phyloP scores from a whole-genome alignment of 2,113 vertebrate species.

The Prochilodus magdalenae region DNA sequence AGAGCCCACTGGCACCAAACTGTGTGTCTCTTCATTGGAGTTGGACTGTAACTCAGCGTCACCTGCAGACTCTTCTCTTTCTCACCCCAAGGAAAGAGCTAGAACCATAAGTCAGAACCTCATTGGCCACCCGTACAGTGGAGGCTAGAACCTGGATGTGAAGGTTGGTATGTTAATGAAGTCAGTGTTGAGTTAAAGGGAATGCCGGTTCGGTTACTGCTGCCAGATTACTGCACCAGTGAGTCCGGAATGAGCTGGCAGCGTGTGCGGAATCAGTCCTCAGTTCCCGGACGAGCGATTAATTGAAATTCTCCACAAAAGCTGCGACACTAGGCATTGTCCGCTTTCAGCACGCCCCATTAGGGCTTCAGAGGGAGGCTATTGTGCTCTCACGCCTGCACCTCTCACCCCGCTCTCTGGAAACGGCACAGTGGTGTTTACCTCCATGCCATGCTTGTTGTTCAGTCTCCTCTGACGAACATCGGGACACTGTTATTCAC shows the following conservation, averaged over 20 bases:
- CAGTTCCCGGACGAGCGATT: background rate
- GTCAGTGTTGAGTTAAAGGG: background rate
- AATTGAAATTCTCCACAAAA: background rate
- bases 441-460: constrained; percentile 39
- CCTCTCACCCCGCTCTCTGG: constrained; percentile 43
- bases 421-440: constrained; percentile 51
- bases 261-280: background rate
- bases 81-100: too few relatives aligned
- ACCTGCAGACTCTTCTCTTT: too few relatives aligned
- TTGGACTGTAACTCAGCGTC: too few relatives aligned
- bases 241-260: background rate
- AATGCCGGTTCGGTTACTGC: background rate
- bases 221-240: background rate
- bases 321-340: constrained; percentile 47
- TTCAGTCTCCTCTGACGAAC: constrained; percentile 15
- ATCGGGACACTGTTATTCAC: constrained; percentile 46
- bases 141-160: too few relatives aligned
- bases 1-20: background rate
- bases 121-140: too few relatives aligned
- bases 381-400: constrained; percentile 56
- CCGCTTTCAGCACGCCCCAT: constrained; percentile 58
- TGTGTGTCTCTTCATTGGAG: too few relatives aligned
- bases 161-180: too few relatives aligned
- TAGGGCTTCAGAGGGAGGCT: constrained; percentile 56
- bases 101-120: too few relatives aligned